Conservation (phyloP, 2,797 vertebrate species). For the Gymnothorax javanicus region DNA sequence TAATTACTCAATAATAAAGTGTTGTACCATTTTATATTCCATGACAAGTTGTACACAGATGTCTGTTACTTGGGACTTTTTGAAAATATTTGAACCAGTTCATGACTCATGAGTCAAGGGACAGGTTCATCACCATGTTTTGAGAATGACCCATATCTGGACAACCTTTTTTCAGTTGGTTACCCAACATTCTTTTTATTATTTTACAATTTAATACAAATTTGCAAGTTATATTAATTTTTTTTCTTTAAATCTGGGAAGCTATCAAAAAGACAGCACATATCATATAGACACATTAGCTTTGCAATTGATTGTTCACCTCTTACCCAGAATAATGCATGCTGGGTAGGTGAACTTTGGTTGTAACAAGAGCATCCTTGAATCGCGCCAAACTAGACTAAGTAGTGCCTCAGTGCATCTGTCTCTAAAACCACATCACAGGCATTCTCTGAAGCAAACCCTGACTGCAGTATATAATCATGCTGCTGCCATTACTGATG, state of each 20-base stretch:
- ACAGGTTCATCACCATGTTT: too few species aligned
- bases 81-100: too few species aligned
- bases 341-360: not conserved
- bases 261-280: not conserved
- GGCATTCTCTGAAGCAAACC: not conserved
- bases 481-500: not conserved
- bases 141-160: too few species aligned
- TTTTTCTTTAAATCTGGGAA: too few species aligned
- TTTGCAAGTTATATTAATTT: too few species aligned
- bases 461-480: not conserved
- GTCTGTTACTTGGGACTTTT: too few species aligned
- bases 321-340: not conserved
- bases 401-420: not conserved
- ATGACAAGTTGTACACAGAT: too few species aligned
- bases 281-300: not conserved
- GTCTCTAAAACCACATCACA: not conserved
- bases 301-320: not conserved
- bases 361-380: not conserved
- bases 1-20: too few species aligned
- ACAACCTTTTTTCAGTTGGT: not conserved
- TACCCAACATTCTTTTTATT: not conserved
- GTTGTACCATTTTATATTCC: too few species aligned
- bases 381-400: not conserved
- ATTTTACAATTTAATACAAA: not conserved
- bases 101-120: too few species aligned